Percentiles rank a stretch among this genome's conserved stretches.
Conservation (phyloP, 1,140 invertebrate genomes). For the Ditylenchus dipsaci region DNA sequence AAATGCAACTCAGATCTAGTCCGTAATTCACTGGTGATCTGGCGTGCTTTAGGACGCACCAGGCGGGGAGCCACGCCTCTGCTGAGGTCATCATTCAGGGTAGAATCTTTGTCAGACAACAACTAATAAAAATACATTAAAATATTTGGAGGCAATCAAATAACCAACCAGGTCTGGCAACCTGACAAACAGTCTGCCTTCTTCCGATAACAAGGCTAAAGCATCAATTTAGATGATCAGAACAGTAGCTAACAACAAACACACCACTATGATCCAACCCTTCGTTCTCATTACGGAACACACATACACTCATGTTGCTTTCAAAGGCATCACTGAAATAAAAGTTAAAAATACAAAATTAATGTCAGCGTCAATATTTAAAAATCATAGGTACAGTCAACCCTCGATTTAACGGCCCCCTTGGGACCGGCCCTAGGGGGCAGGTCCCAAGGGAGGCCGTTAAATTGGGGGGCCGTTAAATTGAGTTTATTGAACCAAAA, state of each 20-base stretch:
- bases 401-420: too few species aligned
- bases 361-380: too few species aligned
- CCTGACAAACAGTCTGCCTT: constrained; percentile 28
- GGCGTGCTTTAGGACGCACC: constrained; percentile 33
- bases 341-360: not conserved
- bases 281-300: constrained; percentile 49
- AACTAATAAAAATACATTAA: constrained; percentile 6
- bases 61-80: constrained; percentile 25
- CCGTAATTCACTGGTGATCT: not conserved
- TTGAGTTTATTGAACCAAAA: too few species aligned
- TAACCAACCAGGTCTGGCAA: constrained; percentile 22
- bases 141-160: not conserved
- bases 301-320: constrained; percentile 43
- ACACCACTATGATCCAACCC: constrained; percentile 42
- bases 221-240: not conserved
- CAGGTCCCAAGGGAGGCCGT: too few species aligned
- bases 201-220: constrained; percentile 29
- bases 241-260: constrained; percentile 18
- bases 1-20: not conserved
- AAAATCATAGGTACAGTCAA: too few species aligned
- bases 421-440: too few species aligned
- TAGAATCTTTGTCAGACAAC: constrained; percentile 23
- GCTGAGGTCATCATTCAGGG: constrained; percentile 33
- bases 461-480: too few species aligned
- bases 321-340: constrained; percentile 46